These are phyloP conservation scores for Grantiella picta DNA, from an alignment of 2,113 vertebrate species.

Conservation along the genomic window DNA sequence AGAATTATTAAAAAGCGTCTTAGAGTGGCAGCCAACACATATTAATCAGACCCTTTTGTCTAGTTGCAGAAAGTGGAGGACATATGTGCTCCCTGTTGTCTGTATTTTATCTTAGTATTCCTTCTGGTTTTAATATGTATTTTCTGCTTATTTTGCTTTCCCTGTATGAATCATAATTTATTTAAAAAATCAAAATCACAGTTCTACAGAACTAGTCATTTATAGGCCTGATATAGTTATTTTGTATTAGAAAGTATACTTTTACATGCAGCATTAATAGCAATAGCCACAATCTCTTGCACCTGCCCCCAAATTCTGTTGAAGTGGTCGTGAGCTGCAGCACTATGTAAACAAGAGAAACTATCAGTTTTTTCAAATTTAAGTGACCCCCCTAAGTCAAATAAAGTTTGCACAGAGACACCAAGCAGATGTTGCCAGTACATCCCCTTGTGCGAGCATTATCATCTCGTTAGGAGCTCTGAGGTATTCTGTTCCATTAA, in stretches of 20 bases:
- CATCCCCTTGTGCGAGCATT: neutral
- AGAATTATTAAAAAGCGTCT: neutral
- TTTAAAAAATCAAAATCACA: neutral
- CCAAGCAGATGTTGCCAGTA: conserved; percentile 6
- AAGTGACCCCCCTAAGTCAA: neutral
- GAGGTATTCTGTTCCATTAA: conserved; percentile 47
- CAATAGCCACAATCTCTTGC: neutral
- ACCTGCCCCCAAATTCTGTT: neutral
- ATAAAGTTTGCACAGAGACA: neutral
- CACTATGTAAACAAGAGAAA: neutral
- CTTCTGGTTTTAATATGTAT: neutral
- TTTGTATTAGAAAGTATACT: neutral
- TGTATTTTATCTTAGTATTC: neutral
- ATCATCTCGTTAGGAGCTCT: conserved; percentile 36
- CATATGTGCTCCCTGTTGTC: neutral
- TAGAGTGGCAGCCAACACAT: neutral
- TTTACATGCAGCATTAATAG: neutral
- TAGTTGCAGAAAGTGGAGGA: neutral
- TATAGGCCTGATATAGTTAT: neutral
- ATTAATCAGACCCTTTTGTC: neutral
- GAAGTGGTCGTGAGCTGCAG: neutral
- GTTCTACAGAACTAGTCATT: neutral
- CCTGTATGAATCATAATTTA: neutral
- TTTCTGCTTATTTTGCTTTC: neutral
- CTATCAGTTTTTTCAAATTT: neutral